Evolutionary conservation across 53 echinoderm and acorn worm genomes (phyloP).

Genomic region (Glandiceps talaboti): DNA sequence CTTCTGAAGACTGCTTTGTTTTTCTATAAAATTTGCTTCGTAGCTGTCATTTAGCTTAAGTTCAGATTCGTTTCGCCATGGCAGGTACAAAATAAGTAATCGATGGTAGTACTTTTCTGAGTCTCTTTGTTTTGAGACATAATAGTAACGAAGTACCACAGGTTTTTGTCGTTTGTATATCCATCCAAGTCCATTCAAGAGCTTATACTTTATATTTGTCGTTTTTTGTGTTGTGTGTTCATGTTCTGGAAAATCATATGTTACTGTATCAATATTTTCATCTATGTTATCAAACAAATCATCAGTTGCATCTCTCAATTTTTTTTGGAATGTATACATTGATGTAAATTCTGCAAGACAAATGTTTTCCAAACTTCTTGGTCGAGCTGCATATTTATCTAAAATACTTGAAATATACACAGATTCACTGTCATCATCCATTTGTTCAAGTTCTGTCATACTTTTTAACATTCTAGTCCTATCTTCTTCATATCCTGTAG

Average conservation of each 20-base stretch:
- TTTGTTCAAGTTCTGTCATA: neutral
- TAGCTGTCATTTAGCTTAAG: neutral
- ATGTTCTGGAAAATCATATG: neutral
- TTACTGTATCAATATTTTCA: neutral
- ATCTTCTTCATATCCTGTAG: neutral
- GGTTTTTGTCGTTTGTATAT: neutral
- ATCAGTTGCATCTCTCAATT: neutral
- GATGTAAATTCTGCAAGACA: constrained; percentile 21
- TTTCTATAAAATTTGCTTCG: neutral
- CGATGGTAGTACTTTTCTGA: constrained; percentile 7
- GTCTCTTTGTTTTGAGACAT: neutral
- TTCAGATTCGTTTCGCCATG: constrained; percentile 23
- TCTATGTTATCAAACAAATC: neutral
- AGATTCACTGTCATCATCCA: constrained; percentile 27
- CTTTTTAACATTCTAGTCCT: neutral
- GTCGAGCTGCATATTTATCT: constrained; percentile 18
- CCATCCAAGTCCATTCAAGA: constrained; percentile 3
- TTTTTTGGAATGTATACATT: neutral
- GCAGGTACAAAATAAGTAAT: constrained; percentile 18
- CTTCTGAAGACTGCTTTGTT: neutral
- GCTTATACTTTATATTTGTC: constrained; percentile 1
- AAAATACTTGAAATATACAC: constrained; percentile 10
- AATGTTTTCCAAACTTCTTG: constrained; percentile 7
- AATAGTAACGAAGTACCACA: neutral
- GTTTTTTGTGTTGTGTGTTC: neutral